Evolutionary conservation across 2,113 vertebrate species (phyloP), one percentile per base, ranked within the genome.

Genomic region (Burhinus bistriatus): DNA sequence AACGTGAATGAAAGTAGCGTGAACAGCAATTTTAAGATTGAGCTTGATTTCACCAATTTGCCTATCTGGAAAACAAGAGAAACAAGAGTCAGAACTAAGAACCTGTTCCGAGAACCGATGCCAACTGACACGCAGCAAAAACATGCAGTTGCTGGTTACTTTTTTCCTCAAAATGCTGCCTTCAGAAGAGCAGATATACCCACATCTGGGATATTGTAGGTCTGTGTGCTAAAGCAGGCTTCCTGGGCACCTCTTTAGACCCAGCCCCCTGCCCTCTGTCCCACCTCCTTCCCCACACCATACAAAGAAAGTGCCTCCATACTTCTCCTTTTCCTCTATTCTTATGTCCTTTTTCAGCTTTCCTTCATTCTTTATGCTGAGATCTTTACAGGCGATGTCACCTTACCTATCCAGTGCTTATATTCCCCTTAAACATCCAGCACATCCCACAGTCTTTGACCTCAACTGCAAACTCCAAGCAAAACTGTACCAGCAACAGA

Each of bases 131-230:
- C 26, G 75, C 38, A 51, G 52, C 23, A 72, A 47, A 93, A 15
- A 11, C 49, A 68, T 8, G 9, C 36, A 45, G 21, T 5, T 38
- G 1, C 26, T 45, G 2, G 29, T 9, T 21, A 4, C 6, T 81
- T 70, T 52, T 77, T 64, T 3, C 14, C 32, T 20, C 7, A 59
- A 27, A 71, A 22, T 3, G 2, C 44, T 81, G 29, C 55, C 30
- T 70, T 90, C 38, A 47, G 55, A 86, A 77, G 49, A 80, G 30
- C 47, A 92, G 23, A 75, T 9, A 20, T 5, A 19, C 20, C 20
- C 9, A 1, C 2, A 6, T 17, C 38, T 79, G 11, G 38, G 9
- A 26, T 52, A 70, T 25, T 3, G 1, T 3, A 54, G 8, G 4
- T 47, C 19, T 68, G 13, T 26, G 20, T 51, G 25, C 49, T 83